These are phyloP conservation scores for Remorina albescens DNA, from an alignment of 2,797 vertebrate species.

Conservation along the genomic window DNA sequence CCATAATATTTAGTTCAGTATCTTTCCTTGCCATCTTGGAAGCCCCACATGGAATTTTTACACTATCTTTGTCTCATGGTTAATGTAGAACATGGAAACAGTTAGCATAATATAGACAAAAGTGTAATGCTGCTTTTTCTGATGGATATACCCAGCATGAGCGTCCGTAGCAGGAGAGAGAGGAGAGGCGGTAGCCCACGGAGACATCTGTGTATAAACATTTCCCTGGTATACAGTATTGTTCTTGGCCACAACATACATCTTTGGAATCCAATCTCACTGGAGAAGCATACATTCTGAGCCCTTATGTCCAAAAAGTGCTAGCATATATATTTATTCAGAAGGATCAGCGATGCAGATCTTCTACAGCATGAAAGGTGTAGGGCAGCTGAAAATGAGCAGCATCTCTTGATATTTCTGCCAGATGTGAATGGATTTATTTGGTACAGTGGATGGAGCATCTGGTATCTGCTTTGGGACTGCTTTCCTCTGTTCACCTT, in stretches of 20 bases:
- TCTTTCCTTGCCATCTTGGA: slow-evolving; percentile 69
- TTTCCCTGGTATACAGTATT: slow-evolving; percentile 71
- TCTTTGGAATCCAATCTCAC: slow-evolving; percentile 63
- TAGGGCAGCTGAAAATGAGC: slow-evolving; percentile 62
- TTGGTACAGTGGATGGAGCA: slow-evolving; percentile 52
- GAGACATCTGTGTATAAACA: slow-evolving; percentile 67
- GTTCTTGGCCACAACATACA: slow-evolving; percentile 68
- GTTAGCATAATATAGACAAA: slow-evolving; percentile 59
- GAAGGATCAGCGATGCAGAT: slow-evolving; percentile 61
- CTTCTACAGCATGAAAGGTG: slow-evolving; percentile 60
- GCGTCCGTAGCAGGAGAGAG: slow-evolving; percentile 53
- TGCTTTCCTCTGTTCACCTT: slow-evolving; percentile 55
- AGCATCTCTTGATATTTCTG: slow-evolving; percentile 66
- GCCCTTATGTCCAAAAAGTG: slow-evolving; percentile 64
- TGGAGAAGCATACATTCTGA: slow-evolving; percentile 59
- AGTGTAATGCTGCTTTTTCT: slow-evolving; percentile 44
- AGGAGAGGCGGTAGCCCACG: slow-evolving; percentile 50
- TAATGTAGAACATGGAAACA: slow-evolving; percentile 65
- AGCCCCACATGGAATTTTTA: slow-evolving; percentile 58
- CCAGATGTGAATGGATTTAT: slow-evolving; percentile 78
- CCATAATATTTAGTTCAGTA: slow-evolving; percentile 65
- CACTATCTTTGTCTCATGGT: slow-evolving; percentile 67
- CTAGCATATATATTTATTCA: slow-evolving; percentile 71
- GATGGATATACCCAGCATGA: slow-evolving; percentile 58
- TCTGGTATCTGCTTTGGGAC: slow-evolving; percentile 71